A percentile compares a stretch with the other conserved stretches of the same genome.
Evolutionary conservation across 2,797 vertebrate genomes (phyloP).

Genomic region (Melanogrammus aeglefinus): DNA sequence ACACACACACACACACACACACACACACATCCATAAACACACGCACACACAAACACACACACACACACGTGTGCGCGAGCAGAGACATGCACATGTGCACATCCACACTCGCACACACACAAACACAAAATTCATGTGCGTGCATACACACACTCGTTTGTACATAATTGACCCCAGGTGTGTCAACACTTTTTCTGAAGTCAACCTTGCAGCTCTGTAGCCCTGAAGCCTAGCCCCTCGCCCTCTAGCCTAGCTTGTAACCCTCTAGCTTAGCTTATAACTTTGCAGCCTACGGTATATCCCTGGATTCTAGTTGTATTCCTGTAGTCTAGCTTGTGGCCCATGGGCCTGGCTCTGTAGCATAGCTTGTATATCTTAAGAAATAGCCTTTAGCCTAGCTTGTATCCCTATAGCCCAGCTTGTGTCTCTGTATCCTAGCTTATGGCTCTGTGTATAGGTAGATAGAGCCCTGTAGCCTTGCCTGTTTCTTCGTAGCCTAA

Average conservation of each 20-base stretch:
- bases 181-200: not conserved
- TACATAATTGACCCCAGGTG: constrained; percentile 22
- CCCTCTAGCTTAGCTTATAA: not conserved
- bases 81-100: not conserved
- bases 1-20: constrained; percentile 1
- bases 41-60: not conserved
- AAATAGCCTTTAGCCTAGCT: too few species aligned
- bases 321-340: too few species aligned
- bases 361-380: too few species aligned
- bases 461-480: not conserved
- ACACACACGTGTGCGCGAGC: constrained; percentile 6
- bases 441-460: not conserved
- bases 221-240: not conserved
- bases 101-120: not conserved
- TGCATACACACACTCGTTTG: constrained; percentile 2
- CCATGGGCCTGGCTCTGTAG: too few species aligned
- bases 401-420: not conserved
- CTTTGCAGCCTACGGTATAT: too few species aligned
- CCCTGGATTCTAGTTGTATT: not conserved
- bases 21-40: not conserved
- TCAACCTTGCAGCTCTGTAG: not conserved
- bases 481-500: not conserved
- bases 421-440: not conserved
- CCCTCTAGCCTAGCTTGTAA: not conserved
- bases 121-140: not conserved